Evolutionary conservation across 2,888 invertebrate species (phyloP), one percentile per base, ranked within the genome.

Genomic region (Molorchus minor): DNA sequence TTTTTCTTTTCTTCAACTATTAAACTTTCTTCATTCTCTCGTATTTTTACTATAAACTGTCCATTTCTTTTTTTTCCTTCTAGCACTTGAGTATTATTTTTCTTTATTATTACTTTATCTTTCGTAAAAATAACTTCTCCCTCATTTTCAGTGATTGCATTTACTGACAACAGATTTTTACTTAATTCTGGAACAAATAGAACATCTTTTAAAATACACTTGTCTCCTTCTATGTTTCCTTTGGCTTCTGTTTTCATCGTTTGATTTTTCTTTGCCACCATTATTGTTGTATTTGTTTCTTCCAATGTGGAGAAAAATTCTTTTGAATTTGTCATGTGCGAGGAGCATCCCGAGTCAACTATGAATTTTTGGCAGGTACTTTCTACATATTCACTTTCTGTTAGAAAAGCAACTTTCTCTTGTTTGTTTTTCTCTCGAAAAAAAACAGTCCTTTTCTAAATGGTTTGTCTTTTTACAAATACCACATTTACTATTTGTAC

Each of bases 111-210:
- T 10, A 68, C 72, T 16, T 29, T 49, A 35, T 71, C 44, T 51
- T 57, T 63, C 52, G 1, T 16, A 58, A 75, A 72, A 2, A 25
- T 59, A 8, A 76, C 70, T 8, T 64, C 59, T 41, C 68, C 70
- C 4, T 61, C 60, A 38, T 71, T 68, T 25, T 73, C 59, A 4
- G 73, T 71, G 36, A 74, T 66, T 12, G 60, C 53, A 38, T 66
- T 68, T 10, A 75, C 72, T 0, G 73, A 75, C 3, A 75, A 45
- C 4, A 74, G 44, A 52, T 72, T 75, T 47, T 67, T 73, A 13
- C 65, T 61, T 4, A 75, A 54, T 12, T 67, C 61, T n/a, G 71
- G 72, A 1, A 74, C 67, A 41, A 59, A 65, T 19, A 71, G 43
- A 0, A 65, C 62, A 29, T 74, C 51, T 52, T 61, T 60, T 25